These are phyloP conservation scores for Choristoneura rosaceana DNA, from an alignment of 2,888 invertebrate genomes.

Conservation along the genomic window DNA sequence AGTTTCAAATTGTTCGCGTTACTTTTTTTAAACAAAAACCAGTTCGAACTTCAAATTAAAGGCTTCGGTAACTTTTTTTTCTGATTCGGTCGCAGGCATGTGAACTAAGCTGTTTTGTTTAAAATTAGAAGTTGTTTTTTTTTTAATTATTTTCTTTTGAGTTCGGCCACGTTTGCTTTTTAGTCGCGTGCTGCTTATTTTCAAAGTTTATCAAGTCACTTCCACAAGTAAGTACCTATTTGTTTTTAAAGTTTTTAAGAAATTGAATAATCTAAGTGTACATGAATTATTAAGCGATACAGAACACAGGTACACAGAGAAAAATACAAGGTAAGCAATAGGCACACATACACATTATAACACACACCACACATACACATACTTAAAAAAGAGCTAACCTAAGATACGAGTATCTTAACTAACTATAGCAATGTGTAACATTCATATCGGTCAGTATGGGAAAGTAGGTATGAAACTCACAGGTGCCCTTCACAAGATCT, in stretches of 20 bases:
- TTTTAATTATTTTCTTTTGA: not conserved
- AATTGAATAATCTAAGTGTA: not conserved
- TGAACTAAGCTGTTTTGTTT: conserved; percentile 6
- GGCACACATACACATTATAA: no score
- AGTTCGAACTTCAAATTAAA: conserved; percentile 51
- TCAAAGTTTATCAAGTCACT: not conserved
- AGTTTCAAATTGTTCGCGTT: conserved; percentile 43
- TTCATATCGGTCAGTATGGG: no score
- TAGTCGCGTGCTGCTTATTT: not conserved
- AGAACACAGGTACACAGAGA: no score
- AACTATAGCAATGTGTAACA: no score
- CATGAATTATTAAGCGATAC: no score
- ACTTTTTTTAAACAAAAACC: conserved; percentile 43
- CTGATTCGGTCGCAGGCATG: conserved; percentile 32
- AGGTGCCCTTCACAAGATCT: no score
- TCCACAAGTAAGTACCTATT: no score
- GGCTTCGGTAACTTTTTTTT: conserved; percentile 42
- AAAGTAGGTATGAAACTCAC: no score
- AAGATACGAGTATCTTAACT: no score
- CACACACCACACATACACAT: no score
- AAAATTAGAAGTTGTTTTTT: not conserved
- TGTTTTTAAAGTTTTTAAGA: not conserved
- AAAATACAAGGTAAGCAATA: no score
- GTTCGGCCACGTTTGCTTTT: not conserved
- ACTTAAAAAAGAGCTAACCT: no score